Percentiles rank a stretch among this genome's conserved stretches.
These are phyloP conservation scores for Norana najaformis DNA, from an alignment of 2,888 invertebrate species.

Conservation along the genomic window DNA sequence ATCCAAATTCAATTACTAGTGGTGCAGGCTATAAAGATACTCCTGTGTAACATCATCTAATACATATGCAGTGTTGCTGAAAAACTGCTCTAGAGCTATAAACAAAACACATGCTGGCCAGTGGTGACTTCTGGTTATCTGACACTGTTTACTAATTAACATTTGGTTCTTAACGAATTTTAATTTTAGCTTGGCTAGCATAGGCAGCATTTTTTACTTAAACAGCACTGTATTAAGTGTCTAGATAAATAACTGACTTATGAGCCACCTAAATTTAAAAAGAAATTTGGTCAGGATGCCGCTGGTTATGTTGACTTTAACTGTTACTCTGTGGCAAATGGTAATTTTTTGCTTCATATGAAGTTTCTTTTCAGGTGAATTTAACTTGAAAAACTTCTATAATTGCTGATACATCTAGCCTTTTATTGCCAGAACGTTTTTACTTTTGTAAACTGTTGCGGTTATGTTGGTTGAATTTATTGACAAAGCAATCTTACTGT, in stretches of 20 bases:
- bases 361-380: background rate
- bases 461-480: background rate
- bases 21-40: too few species aligned
- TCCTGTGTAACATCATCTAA: too few species aligned
- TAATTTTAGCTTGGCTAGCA: background rate
- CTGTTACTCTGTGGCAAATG: background rate
- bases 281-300: background rate
- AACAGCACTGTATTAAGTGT: background rate
- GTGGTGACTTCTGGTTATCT: background rate
- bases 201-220: background rate
- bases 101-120: too few species aligned
- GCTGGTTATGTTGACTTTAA: background rate
- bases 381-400: background rate
- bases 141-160: background rate
- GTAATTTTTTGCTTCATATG: background rate
- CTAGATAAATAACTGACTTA: too few species aligned
- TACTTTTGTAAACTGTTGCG: background rate
- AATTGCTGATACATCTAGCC: background rate
- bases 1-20: too few species aligned
- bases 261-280: background rate
- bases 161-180: background rate
- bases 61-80: too few species aligned
- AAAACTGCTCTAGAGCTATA: too few species aligned
- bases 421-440: constrained; percentile 6
- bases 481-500: background rate